Percentiles rank a stretch among this genome's conserved stretches.
phyloP scores from a whole-genome alignment of 2,113 vertebrate genomes.

The Crocuta crocuta region DNA sequence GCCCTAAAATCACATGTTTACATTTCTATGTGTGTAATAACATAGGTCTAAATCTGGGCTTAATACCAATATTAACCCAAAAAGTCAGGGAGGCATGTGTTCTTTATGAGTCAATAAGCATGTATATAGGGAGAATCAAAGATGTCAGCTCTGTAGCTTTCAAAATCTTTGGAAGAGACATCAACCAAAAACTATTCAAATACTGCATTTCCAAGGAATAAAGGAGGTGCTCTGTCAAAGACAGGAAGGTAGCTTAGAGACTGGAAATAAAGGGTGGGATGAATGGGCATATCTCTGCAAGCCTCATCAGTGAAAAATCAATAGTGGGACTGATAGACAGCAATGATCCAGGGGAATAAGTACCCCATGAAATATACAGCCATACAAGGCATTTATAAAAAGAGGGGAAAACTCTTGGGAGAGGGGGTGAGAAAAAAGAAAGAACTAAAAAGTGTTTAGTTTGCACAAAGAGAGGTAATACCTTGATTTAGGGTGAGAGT shows the following conservation, averaged over 20 bases:
- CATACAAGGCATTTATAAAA: neutral
- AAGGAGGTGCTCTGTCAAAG: neutral
- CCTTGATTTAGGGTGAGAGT: neutral
- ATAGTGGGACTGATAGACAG: neutral
- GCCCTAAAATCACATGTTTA: neutral
- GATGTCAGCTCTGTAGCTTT: neutral
- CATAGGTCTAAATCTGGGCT: neutral
- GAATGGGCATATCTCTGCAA: neutral
- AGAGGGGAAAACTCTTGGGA: neutral
- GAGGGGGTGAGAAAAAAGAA: neutral
- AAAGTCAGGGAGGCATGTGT: neutral
- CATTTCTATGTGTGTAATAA: neutral
- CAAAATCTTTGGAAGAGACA: neutral
- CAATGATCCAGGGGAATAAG: neutral
- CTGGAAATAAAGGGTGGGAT: neutral
- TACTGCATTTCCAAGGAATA: neutral
- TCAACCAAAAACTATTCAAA: neutral
- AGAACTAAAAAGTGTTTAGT: neutral
- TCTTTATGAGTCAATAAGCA: neutral
- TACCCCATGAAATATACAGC: neutral
- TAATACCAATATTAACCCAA: neutral
- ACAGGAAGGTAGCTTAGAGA: neutral
- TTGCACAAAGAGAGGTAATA: neutral
- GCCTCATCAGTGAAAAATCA: neutral
- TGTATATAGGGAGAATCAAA: neutral